phyloP scores from a whole-genome alignment of 2,888 invertebrate species.

The Ophion ventricosus region DNA sequence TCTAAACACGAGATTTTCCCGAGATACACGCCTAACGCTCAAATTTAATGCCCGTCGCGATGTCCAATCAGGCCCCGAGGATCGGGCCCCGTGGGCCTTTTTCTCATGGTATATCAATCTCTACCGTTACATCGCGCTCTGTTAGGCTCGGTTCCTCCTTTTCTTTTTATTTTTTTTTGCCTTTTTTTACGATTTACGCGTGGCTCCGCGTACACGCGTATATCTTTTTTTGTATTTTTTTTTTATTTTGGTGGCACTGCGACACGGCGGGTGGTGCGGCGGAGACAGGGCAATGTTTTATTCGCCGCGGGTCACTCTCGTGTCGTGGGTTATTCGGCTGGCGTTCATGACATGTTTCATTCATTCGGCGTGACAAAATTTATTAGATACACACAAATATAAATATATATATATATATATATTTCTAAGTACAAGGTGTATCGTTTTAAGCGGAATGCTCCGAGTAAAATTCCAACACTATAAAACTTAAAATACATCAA shows the following conservation, averaged over 20 bases:
- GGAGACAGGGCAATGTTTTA: constrained; percentile 42
- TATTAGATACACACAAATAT: constrained; percentile 36
- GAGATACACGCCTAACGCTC: constrained; percentile 59
- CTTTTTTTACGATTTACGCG: constrained; percentile 12
- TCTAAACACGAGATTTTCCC: constrained; percentile 62
- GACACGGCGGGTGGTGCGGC: constrained; percentile 36
- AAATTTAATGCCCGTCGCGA: constrained; percentile 63
- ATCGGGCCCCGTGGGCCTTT: constrained; percentile 41
- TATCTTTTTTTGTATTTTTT: constrained; percentile 13
- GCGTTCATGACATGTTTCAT: constrained; percentile 36
- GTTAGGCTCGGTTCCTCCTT: constrained; percentile 31
- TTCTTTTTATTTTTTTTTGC: not conserved
- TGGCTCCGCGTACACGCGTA: not conserved
- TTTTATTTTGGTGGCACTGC: constrained; percentile 34
- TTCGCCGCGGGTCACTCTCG: constrained; percentile 43
- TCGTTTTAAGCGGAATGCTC: not conserved
- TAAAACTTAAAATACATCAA: too few species aligned
- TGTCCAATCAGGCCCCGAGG: constrained; percentile 35
- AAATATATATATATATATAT: too few species aligned
- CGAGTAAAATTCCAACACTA: not conserved
- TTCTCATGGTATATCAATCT: constrained; percentile 58
- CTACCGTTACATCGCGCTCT: constrained; percentile 38
- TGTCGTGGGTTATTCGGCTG: constrained; percentile 25
- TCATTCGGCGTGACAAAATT: constrained; percentile 37
- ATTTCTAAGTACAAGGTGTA: not conserved